phyloP scores from a whole-genome alignment of 2,888 invertebrate genomes.

The Capitulum mitella region DNA sequence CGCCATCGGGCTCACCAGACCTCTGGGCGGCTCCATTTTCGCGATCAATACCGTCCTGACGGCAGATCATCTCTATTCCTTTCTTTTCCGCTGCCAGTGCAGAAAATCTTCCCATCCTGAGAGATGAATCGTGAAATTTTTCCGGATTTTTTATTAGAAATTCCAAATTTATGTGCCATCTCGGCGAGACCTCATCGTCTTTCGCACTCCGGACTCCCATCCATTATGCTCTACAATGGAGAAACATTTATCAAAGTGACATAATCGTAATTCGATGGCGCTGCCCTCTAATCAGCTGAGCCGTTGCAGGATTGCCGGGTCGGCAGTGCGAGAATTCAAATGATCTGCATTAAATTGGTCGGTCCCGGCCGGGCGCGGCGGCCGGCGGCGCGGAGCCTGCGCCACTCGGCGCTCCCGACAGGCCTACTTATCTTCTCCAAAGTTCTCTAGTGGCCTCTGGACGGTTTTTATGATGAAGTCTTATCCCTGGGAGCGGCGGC shows the following conservation, averaged over 20 bases:
- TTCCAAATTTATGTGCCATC: constrained; percentile 23
- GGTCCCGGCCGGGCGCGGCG: neutral
- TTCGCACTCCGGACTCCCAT: neutral
- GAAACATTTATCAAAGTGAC: constrained; percentile 24
- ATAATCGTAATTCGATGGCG: constrained; percentile 24
- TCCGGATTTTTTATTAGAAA: constrained; percentile 23
- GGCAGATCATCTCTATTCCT: constrained; percentile 17
- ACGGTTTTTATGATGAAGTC: constrained; percentile 23
- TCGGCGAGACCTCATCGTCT: constrained; percentile 8
- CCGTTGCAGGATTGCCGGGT: constrained; percentile 5
- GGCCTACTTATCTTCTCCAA: constrained; percentile 24
- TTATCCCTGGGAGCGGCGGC: constrained; percentile 14
- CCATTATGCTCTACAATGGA: constrained; percentile 22
- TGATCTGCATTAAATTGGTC: constrained; percentile 1
- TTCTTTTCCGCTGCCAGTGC: constrained; percentile 24
- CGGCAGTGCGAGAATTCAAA: constrained; percentile 17
- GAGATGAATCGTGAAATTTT: constrained; percentile 25
- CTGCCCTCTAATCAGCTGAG: constrained; percentile 3
- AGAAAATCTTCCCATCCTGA: constrained; percentile 17
- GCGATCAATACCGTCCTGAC: neutral
- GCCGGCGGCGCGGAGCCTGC: neutral
- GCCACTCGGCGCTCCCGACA: neutral
- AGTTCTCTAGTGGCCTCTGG: constrained; percentile 20
- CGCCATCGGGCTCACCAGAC: neutral
- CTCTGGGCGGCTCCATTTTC: neutral